phyloP scores from a whole-genome alignment of 2,113 vertebrate species.

The Protomyctophum bolini region DNA sequence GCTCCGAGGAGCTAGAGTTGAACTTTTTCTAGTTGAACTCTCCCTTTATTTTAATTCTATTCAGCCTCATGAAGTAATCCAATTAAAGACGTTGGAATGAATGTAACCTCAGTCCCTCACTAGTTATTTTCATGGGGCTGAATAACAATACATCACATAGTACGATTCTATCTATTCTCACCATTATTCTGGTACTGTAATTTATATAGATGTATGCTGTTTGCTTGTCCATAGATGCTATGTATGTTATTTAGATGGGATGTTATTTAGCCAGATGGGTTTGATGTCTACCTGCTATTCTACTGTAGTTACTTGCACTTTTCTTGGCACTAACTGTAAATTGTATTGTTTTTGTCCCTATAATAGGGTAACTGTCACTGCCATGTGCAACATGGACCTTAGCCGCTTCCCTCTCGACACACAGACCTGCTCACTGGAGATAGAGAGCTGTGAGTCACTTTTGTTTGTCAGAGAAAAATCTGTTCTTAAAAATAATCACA shows the following conservation, averaged over 20 bases:
- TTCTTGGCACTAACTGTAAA: neutral
- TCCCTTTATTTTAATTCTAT: too few species aligned
- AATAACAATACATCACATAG: neutral
- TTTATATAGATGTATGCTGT: neutral
- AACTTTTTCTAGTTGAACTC: too few species aligned
- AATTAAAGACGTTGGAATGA: too few species aligned
- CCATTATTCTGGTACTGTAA: neutral
- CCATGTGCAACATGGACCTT: constrained; percentile 99
- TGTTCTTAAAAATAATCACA: too few species aligned
- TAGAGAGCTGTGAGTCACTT: constrained; percentile 94
- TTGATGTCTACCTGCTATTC: too few species aligned
- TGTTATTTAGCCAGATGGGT: too few species aligned
- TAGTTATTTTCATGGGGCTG: neutral
- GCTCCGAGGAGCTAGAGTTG: too few species aligned
- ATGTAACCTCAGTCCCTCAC: too few species aligned
- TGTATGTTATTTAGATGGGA: neutral
- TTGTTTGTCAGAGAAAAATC: neutral
- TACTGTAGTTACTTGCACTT: too few species aligned
- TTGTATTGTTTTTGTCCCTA: constrained; percentile 44
- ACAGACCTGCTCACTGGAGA: constrained; percentile 95
- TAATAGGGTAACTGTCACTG: constrained; percentile 95
- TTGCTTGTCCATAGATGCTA: neutral
- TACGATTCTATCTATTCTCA: neutral
- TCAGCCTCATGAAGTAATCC: too few species aligned
- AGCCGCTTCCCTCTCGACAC: constrained; percentile 97